phyloP scores from a whole-genome alignment of 1,140 invertebrate genomes.

The Anastatus disparis region DNA sequence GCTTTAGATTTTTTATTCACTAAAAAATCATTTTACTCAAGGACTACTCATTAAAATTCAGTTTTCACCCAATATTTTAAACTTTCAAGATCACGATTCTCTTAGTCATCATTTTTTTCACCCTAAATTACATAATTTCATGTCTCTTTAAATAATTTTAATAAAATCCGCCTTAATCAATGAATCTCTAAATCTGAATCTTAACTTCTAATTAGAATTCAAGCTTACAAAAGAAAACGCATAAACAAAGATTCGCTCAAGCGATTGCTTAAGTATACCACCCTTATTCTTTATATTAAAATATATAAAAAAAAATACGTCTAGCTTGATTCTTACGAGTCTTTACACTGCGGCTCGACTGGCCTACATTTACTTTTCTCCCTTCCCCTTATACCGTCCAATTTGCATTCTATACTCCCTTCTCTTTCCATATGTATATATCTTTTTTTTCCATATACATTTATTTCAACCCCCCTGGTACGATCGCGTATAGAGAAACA shows the following conservation, averaged over 20 bases:
- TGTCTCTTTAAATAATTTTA: too few species aligned
- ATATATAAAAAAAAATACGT: not conserved
- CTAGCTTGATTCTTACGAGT: not conserved
- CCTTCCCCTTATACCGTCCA: not conserved
- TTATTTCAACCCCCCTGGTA: too few species aligned
- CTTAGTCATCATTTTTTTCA: not conserved
- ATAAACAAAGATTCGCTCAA: slow-evolving; percentile 18
- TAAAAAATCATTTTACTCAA: too few species aligned
- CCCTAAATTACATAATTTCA: not conserved
- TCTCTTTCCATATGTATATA: not conserved
- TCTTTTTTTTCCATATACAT: not conserved
- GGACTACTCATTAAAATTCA: too few species aligned
- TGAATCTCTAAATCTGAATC: not conserved
- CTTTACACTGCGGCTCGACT: slow-evolving; percentile 9
- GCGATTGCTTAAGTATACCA: slow-evolving; percentile 16
- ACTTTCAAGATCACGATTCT: not conserved
- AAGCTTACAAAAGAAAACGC: not conserved
- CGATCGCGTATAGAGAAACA: too few species aligned
- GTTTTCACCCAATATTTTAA: too few species aligned
- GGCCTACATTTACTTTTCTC: slow-evolving; percentile 30
- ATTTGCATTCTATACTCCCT: slow-evolving; percentile 7
- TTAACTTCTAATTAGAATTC: too few species aligned
- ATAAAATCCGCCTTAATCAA: not conserved
- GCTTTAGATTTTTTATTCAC: too few species aligned
- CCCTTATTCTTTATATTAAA: not conserved